phyloP scores from a whole-genome alignment of 2,797 vertebrate genomes.

The Sebastes wilsoni region DNA sequence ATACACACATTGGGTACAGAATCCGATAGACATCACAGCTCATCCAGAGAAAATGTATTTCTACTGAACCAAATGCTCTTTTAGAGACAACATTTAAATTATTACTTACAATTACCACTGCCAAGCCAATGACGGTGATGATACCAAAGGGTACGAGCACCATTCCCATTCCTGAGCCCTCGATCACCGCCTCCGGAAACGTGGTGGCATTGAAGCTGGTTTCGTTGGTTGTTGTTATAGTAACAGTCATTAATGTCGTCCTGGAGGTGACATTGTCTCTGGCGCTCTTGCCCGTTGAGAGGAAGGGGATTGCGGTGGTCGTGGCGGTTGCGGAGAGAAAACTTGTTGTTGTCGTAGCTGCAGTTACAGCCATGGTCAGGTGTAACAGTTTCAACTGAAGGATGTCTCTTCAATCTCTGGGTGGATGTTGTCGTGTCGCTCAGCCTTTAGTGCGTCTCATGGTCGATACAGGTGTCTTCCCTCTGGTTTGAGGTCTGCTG shows the following conservation, averaged over 20 bases:
- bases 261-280: constrained; percentile 71
- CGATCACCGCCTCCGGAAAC: constrained; percentile 80
- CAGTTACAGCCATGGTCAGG: constrained; percentile 66
- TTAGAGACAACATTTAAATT: not conserved
- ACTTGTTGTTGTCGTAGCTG: constrained; percentile 50
- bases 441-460: constrained; percentile 47
- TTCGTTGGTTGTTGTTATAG: constrained; percentile 81
- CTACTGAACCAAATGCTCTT: not conserved
- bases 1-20: not conserved
- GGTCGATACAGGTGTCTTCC: constrained; percentile 27
- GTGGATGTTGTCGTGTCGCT: constrained; percentile 3
- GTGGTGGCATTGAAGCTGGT: constrained; percentile 88
- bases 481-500: constrained; percentile 37
- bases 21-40: not conserved
- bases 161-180: constrained; percentile 86
- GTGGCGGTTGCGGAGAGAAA: constrained; percentile 63
- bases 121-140: constrained; percentile 94
- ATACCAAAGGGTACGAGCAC: constrained; percentile 94
- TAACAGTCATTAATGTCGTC: constrained; percentile 74
- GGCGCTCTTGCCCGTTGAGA: constrained; percentile 52
- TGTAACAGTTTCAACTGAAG: constrained; percentile 3
- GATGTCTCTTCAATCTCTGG: constrained; percentile 13
- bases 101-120: constrained; percentile 91
- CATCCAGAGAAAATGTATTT: not conserved
- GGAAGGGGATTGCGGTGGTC: constrained; percentile 56